Evolutionary conservation across 2,797 vertebrate genomes (phyloP).

Genomic region (Peromyscus aztecus): DNA sequence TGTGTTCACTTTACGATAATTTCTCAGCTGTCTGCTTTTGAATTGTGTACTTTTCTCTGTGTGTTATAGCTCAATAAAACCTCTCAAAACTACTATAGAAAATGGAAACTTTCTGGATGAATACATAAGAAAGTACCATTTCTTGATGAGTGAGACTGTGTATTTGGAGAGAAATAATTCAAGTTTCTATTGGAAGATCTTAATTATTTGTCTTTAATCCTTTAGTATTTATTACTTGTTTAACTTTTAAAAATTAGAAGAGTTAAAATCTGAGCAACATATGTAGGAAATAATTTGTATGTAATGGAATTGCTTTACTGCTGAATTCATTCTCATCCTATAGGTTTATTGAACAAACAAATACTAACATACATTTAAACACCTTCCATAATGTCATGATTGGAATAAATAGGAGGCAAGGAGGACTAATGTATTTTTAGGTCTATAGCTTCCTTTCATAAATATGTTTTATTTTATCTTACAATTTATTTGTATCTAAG

Average conservation of each 20-base stretch:
- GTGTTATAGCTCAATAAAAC: constrained; percentile 54
- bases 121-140: background rate
- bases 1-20: constrained; percentile 4
- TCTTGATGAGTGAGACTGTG: background rate
- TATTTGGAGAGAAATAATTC: constrained; percentile 1
- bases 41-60: background rate
- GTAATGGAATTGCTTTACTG: background rate
- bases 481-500: constrained; percentile 3
- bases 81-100: constrained; percentile 1
- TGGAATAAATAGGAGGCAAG: background rate
- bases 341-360: background rate
- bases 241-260: background rate
- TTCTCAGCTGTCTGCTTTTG: background rate
- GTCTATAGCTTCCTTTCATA: background rate
- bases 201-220: constrained; percentile 21
- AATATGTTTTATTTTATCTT: background rate
- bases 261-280: background rate
- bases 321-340: background rate
- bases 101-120: background rate
- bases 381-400: background rate
- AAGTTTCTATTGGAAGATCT: background rate
- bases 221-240: background rate
- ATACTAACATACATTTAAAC: background rate
- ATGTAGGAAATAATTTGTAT: background rate
- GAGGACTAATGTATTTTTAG: background rate